phyloP scores from a whole-genome alignment of 2,113 vertebrate genomes.

The Rynchops niger region DNA sequence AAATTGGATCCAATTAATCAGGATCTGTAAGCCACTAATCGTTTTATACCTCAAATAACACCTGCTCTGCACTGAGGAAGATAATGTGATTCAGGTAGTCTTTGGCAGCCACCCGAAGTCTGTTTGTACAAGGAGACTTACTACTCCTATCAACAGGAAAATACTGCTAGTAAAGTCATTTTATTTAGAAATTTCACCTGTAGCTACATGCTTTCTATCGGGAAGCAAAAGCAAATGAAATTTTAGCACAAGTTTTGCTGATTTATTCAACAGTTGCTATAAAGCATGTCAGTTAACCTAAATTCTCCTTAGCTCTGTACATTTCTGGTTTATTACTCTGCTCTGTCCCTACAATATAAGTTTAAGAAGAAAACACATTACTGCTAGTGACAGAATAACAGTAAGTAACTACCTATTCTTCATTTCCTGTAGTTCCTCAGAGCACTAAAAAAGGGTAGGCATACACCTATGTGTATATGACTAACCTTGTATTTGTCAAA shows the following conservation, averaged over 20 bases:
- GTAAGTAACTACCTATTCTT: background rate
- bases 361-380: background rate
- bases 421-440: background rate
- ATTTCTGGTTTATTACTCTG: background rate
- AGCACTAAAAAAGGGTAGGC: background rate
- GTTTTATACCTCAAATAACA: background rate
- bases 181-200: background rate
- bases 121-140: background rate
- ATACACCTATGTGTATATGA: rapidly evolving
- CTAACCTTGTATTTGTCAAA: background rate
- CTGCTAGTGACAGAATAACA: background rate
- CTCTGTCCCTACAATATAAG: background rate
- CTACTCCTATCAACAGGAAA: background rate
- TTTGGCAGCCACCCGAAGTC: background rate
- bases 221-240: background rate
- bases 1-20: background rate
- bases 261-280: background rate
- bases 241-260: background rate
- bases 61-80: background rate
- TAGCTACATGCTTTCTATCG: background rate
- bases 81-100: background rate
- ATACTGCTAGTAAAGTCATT: background rate
- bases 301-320: background rate
- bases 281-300: background rate
- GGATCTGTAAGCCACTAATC: background rate